phyloP scores from a whole-genome alignment of 2,888 invertebrate species.

The Drosophila atripex region DNA sequence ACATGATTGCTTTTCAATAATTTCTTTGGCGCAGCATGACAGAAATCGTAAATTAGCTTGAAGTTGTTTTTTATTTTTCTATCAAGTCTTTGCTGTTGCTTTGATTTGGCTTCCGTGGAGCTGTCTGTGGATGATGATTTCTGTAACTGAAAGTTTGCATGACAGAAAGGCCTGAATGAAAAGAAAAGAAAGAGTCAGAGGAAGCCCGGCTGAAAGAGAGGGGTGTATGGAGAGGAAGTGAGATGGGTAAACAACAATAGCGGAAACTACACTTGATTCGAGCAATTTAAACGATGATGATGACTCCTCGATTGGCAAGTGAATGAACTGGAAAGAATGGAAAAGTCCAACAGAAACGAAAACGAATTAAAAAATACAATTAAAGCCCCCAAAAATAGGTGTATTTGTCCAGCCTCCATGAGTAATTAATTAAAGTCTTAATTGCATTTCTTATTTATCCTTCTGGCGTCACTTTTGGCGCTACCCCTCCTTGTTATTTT shows the following conservation, averaged over 20 bases:
- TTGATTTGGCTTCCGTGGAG: constrained; percentile 56
- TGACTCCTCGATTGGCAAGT: constrained; percentile 19
- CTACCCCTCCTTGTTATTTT: neutral
- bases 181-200: constrained; percentile 6
- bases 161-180: constrained; percentile 34
- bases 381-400: constrained; percentile 7
- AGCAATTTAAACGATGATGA: constrained; percentile 45
- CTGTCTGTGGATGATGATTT: constrained; percentile 42
- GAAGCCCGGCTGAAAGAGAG: constrained; percentile 22
- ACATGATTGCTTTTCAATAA: constrained; percentile 64
- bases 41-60: constrained; percentile 54
- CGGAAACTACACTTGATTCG: constrained; percentile 32
- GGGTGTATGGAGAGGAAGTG: constrained; percentile 16
- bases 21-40: constrained; percentile 60
- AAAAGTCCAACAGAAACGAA: constrained; percentile 16
- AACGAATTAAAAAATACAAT: constrained; percentile 6
- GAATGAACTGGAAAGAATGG: constrained; percentile 40
- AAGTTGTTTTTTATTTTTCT: constrained; percentile 27
- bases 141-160: constrained; percentile 63
- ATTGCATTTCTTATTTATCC: constrained; percentile 27
- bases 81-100: constrained; percentile 14
- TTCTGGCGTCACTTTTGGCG: constrained; percentile 31
- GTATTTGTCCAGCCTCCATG: constrained; percentile 19
- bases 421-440: constrained; percentile 41
- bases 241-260: constrained; percentile 37